Evolutionary conservation across 1,140 invertebrate species (phyloP).

Genomic region (Mya arenaria): DNA sequence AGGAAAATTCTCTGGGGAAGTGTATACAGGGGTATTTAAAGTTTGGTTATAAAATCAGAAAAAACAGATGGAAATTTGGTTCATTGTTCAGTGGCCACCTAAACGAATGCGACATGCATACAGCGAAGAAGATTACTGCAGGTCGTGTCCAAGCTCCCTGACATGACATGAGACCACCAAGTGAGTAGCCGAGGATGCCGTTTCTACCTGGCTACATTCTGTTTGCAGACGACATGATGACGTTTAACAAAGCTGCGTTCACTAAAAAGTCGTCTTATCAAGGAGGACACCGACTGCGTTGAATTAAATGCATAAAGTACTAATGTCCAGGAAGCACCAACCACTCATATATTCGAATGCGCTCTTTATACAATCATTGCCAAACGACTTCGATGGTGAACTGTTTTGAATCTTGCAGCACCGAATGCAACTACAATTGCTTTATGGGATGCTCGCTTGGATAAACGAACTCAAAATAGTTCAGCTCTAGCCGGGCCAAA

Average conservation of each 20-base stretch:
- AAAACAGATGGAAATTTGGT: not conserved
- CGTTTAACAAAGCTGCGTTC: not conserved
- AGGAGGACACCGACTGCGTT: not conserved
- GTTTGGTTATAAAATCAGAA: constrained; percentile 36
- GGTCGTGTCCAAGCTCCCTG: constrained; percentile 23
- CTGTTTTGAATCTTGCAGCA: not conserved
- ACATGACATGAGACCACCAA: constrained; percentile 33
- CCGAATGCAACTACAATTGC: constrained; percentile 13
- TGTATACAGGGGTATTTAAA: not conserved
- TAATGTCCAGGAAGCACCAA: not conserved
- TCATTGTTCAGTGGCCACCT: constrained; percentile 28
- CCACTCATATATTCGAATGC: not conserved
- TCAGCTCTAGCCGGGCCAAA: not conserved
- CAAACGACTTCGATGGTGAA: not conserved
- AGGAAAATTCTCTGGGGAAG: constrained; percentile 14
- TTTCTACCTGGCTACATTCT: constrained; percentile 19
- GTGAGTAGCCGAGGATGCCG: constrained; percentile 37
- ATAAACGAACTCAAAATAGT: not conserved
- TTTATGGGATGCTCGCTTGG: constrained; percentile 3
- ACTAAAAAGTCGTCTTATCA: constrained; percentile 5
- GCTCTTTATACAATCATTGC: constrained; percentile 2
- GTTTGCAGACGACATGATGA: not conserved
- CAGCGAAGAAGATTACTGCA: constrained; percentile 10
- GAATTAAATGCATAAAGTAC: not conserved
- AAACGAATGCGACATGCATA: constrained; percentile 33